These are phyloP conservation scores for Anneissia japonica DNA, from an alignment of 35 echinoderm and acorn worm genomes.

Conservation along the genomic window DNA sequence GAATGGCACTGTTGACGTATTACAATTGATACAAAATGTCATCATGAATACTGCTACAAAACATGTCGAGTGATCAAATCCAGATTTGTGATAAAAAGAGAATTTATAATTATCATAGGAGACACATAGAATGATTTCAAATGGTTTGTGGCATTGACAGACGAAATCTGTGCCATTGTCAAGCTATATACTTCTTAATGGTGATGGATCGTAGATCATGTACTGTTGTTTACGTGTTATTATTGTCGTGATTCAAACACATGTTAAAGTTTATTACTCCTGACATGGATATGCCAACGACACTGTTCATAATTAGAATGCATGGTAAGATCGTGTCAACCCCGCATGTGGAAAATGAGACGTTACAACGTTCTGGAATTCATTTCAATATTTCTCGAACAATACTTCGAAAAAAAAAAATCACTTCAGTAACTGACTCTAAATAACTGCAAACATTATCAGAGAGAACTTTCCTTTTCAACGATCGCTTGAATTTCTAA, in stretches of 20 bases:
- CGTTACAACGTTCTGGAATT: background rate
- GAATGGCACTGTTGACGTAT: background rate
- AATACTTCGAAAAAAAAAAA: background rate
- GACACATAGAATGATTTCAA: background rate
- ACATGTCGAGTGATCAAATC: background rate
- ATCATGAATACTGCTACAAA: background rate
- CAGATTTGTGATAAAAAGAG: background rate
- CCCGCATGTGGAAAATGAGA: background rate
- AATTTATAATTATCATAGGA: background rate
- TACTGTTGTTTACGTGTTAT: background rate
- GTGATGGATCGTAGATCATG: background rate
- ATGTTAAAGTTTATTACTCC: background rate
- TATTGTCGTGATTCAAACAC: background rate
- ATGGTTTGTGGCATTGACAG: background rate
- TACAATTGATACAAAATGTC: background rate
- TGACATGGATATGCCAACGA: background rate
- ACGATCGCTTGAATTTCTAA: background rate
- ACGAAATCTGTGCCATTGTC: background rate
- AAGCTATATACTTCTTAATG: background rate
- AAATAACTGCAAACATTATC: background rate
- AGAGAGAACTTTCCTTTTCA: background rate
- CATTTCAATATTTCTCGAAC: background rate
- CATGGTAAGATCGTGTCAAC: background rate
- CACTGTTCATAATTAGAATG: background rate
- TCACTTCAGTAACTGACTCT: background rate